phyloP scores from a whole-genome alignment of 53 echinoderm and acorn worm genomes.

The Arbacia lixula region DNA sequence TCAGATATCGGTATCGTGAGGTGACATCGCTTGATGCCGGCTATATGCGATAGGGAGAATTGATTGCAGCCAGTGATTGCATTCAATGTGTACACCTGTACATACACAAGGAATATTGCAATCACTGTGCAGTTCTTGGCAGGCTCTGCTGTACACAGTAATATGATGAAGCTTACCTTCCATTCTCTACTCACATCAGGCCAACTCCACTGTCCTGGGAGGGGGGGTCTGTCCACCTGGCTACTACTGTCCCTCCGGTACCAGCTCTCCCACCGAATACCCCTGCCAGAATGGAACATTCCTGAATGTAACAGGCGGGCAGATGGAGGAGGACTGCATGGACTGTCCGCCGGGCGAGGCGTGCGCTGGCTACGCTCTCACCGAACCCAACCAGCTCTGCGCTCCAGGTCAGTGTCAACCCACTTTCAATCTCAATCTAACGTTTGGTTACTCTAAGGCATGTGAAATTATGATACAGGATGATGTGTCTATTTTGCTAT shows the following conservation, averaged over 20 bases:
- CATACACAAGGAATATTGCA: too few relatives aligned
- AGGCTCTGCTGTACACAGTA: too few relatives aligned
- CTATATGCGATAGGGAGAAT: too few relatives aligned
- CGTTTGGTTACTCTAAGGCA: too few relatives aligned
- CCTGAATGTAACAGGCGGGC: conserved; percentile 78
- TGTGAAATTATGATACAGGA: too few relatives aligned
- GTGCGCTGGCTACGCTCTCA: conserved; percentile 77
- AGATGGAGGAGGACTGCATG: conserved; percentile 69
- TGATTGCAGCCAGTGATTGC: too few relatives aligned
- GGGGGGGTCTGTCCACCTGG: conserved; percentile 86
- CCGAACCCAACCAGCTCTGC: conserved; percentile 79
- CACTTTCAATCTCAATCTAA: too few relatives aligned
- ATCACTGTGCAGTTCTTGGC: too few relatives aligned
- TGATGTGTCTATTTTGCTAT: too few relatives aligned
- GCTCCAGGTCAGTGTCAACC: conserved; percentile 79
- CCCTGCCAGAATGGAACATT: conserved; percentile 96
- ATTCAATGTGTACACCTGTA: too few relatives aligned
- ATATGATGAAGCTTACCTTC: not conserved
- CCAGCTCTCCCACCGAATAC: conserved; percentile 66
- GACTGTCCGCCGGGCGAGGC: conserved; percentile 90
- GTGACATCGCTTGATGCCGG: too few relatives aligned
- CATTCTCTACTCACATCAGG: conserved; percentile 38
- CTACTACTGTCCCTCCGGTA: conserved; percentile 77
- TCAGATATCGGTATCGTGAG: too few relatives aligned
- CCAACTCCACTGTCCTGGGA: conserved; percentile 57